Percentiles rank a stretch among this genome's conserved stretches.
Conservation (phyloP, 1,140 invertebrate genomes). For the Euwallacea similis region DNA sequence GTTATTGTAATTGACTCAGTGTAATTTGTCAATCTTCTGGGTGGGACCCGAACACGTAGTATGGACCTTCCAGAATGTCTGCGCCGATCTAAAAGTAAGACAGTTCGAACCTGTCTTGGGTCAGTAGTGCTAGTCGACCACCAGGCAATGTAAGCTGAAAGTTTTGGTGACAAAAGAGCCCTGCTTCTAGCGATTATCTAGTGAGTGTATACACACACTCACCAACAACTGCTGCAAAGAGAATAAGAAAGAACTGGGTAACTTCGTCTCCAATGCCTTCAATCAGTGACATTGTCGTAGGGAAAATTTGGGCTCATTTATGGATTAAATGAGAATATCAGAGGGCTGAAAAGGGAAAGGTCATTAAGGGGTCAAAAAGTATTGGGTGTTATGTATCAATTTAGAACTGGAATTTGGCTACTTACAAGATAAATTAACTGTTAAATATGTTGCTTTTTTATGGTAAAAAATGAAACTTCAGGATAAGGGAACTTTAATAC, state of each 20-base stretch:
- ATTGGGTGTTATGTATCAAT: too few species aligned
- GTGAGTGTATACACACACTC: constrained; percentile 22
- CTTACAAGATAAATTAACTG: too few species aligned
- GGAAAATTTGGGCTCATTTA: constrained; percentile 8
- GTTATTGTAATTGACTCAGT: constrained; percentile 47
- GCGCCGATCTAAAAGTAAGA: constrained; percentile 47
- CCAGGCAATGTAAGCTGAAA: constrained; percentile 46
- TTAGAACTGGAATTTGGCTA: too few species aligned
- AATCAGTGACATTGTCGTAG: constrained; percentile 64
- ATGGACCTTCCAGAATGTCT: constrained; percentile 33
- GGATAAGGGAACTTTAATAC: too few species aligned
- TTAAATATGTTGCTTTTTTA: too few species aligned
- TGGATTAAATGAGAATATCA: not conserved
- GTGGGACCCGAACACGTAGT: constrained; percentile 27
- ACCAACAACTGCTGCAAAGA: constrained; percentile 64
- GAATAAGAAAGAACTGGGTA: constrained; percentile 66
- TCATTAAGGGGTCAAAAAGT: too few species aligned
- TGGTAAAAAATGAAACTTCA: too few species aligned
- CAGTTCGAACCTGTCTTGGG: constrained; percentile 45
- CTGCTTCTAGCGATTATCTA: not conserved
- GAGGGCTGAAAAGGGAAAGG: too few species aligned
- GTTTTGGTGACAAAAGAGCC: too few species aligned
- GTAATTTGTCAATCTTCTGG: constrained; percentile 46
- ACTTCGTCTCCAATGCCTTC: constrained; percentile 85
- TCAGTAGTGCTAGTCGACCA: constrained; percentile 49